Evolutionary conservation across 2,113 vertebrate species (phyloP).

Genomic region (Tenrec ecaudatus): DNA sequence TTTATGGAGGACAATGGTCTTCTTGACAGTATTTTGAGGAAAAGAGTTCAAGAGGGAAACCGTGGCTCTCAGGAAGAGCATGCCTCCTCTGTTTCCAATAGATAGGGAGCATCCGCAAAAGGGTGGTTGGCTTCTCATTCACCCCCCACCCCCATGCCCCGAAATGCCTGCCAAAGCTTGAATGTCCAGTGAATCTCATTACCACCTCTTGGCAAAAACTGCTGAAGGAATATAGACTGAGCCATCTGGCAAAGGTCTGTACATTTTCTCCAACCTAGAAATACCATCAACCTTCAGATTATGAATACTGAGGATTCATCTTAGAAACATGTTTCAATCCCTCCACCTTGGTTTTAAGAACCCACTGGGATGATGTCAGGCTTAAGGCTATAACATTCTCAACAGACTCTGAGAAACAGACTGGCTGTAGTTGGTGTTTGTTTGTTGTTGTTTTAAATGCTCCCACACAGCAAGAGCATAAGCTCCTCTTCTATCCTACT

Average conservation of each 20-base stretch:
- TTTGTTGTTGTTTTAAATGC: slow-evolving; percentile 59
- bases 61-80: background rate
- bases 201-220: background rate
- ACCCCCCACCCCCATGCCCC: background rate
- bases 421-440: slow-evolving; percentile 3
- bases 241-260: background rate
- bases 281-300: slow-evolving; percentile 27
- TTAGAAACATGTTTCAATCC: slow-evolving; percentile 55
- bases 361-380: slow-evolving; percentile 25
- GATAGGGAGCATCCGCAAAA: slow-evolving; percentile 30
- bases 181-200: background rate
- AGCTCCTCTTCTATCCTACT: slow-evolving; percentile 81
- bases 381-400: slow-evolving; percentile 40
- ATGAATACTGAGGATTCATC: background rate
- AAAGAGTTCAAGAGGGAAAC: slow-evolving; percentile 60
- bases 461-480: slow-evolving; percentile 79
- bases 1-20: slow-evolving; percentile 37
- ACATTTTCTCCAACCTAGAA: slow-evolving; percentile 18
- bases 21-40: slow-evolving; percentile 25
- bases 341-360: slow-evolving; percentile 46
- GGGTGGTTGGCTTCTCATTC: background rate
- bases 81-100: background rate
- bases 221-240: background rate
- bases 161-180: background rate
- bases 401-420: slow-evolving; percentile 77